Evolutionary conservation across 1,140 invertebrate genomes (phyloP).

Genomic region (Telenomus remus): DNA sequence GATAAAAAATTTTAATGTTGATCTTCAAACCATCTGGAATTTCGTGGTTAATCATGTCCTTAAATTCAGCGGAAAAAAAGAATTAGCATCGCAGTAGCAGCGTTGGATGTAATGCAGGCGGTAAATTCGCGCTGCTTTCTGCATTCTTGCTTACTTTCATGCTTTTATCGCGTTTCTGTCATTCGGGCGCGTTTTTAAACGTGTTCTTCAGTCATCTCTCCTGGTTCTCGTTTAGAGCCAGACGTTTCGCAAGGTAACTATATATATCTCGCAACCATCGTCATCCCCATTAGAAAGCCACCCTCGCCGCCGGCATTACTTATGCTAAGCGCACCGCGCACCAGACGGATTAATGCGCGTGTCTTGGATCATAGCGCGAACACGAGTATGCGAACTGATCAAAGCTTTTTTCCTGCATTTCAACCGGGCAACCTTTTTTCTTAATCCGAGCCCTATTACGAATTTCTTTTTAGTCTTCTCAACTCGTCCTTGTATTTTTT

Average conservation of each 20-base stretch:
- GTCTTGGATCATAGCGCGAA: slow-evolving; percentile 33
- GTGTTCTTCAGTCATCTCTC: slow-evolving; percentile 15
- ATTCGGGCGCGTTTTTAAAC: slow-evolving; percentile 21
- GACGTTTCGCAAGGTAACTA: slow-evolving; percentile 7
- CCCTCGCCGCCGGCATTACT: slow-evolving; percentile 44
- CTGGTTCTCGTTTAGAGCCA: slow-evolving; percentile 1
- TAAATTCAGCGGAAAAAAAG: no score
- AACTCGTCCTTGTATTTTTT: no score
- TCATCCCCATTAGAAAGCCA: slow-evolving; percentile 42
- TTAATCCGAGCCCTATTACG: no score
- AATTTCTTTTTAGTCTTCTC: no score
- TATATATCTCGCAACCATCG: slow-evolving; percentile 19
- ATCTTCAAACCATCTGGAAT: no score
- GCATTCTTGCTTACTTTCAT: slow-evolving; percentile 1
- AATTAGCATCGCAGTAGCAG: no score
- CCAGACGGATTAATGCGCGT: slow-evolving; percentile 42
- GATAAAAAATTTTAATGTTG: no score
- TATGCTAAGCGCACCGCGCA: slow-evolving; percentile 22
- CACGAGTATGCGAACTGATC: neutral
- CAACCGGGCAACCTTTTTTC: no score
- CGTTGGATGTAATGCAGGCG: no score
- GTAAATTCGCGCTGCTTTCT: neutral
- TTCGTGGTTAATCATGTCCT: no score
- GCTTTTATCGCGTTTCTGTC: neutral
- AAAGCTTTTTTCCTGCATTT: no score